Base-by-base conservation (phyloP, 2,888 invertebrate genomes). In the Coelinius sp. region DNA sequence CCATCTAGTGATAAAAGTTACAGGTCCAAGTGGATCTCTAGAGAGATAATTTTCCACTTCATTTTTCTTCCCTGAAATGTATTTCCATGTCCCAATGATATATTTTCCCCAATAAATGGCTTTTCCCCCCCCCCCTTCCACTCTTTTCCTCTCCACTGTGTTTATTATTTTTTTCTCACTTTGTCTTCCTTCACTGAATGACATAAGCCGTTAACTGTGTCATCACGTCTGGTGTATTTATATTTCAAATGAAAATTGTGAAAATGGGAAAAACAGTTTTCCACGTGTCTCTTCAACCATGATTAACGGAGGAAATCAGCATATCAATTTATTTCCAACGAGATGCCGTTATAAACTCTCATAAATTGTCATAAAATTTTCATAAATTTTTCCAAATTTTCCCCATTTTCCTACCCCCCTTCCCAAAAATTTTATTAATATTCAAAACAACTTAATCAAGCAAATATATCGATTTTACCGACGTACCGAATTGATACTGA, bases 401-500 rank as follows among this genome's bases (percentile, higher is more conserved):
- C 44, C 14, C 14, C 46, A 20, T 49, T 20, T 20, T 20, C 14
- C 17, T n/a, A 41, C n/a, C 2, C 2, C 41, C 10, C 2, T 41
- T n/a, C 7, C n/a, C 41, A 41, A 3, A 5, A n/a, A 2, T 53
- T 52, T 25, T 25, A 31, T 59, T 56, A 27, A 59, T 31, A 59
- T 59, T 59, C 31, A 35, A 20, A 35, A 35, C 7, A 7, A 53
- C 22, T 52, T 35, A 38, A 35, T 62, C 62, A 44, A 31, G 53
- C 49, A 31, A 59, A 59, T 53, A 56, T 83, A 83, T 83, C 78
- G 83, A 83, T 81, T 35, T 56, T 25, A 41, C 78, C 73, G 73
- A 71, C 75, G 63, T 79, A 77, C 77, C 79, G 79, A 83, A 83
- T 83, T 80, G 81, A 83, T 84, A 82, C 80, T 81, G n/a, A n/a